Percentiles rank a stretch among this genome's conserved stretches.
Conservation (phyloP, 2,113 vertebrate genomes). For the Xiphias gladius region DNA sequence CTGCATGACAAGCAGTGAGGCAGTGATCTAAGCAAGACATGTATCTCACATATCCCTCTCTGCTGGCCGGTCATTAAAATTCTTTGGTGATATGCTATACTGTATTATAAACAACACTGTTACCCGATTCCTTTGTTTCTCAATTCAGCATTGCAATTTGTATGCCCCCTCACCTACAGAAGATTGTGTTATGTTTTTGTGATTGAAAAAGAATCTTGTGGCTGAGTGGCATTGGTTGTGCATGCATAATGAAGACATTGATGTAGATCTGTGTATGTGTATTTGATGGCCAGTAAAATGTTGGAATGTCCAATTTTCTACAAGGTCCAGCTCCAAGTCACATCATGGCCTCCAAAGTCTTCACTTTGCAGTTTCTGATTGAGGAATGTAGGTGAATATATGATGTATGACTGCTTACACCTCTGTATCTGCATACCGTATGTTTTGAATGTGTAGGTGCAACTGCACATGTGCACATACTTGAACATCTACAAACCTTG, state of each 20-base stretch:
- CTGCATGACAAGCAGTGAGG: conserved; percentile 33
- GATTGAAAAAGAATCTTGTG: conserved; percentile 12
- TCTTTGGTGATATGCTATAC: conserved; percentile 28
- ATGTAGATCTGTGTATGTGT: background rate
- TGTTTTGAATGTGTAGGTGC: background rate
- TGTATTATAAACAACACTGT: conserved; percentile 26
- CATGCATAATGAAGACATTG: background rate
- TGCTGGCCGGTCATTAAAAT: conserved; percentile 1
- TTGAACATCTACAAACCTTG: background rate
- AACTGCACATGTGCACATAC: background rate
- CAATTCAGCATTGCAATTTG: conserved; percentile 42
- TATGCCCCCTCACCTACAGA: conserved; percentile 11
- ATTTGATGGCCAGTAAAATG: background rate
- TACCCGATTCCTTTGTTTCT: conserved; percentile 34
- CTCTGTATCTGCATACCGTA: background rate
- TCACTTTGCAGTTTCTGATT: background rate
- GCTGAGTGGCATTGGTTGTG: background rate
- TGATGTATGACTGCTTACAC: background rate
- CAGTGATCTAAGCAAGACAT: conserved; percentile 34
- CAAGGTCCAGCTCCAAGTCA: background rate
- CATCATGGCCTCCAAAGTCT: background rate
- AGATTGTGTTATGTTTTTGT: conserved; percentile 16
- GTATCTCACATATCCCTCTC: conserved; percentile 31
- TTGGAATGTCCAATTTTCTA: background rate
- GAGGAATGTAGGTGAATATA: background rate